Percentiles rank a stretch among this genome's conserved stretches.
These are phyloP conservation scores for Pimephales promelas DNA, from an alignment of 2,113 vertebrate genomes.

Conservation along the genomic window DNA sequence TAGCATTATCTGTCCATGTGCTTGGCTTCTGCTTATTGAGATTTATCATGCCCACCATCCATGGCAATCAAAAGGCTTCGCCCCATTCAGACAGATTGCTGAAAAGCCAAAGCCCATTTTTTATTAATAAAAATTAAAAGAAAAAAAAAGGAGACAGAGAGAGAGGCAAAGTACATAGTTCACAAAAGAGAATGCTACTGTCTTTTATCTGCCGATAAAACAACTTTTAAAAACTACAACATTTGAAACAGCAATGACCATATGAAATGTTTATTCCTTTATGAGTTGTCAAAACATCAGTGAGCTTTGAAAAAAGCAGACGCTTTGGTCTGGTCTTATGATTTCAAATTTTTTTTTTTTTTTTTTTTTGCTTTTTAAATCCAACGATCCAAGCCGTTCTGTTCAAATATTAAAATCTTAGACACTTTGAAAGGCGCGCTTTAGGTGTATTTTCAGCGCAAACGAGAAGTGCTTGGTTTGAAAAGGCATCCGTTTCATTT, in stretches of 20 bases:
- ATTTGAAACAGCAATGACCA: conserved; percentile 35
- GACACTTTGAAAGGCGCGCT: neutral
- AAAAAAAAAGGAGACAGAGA: neutral
- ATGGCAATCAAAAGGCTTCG: conserved; percentile 44
- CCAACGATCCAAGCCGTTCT: conserved; percentile 18
- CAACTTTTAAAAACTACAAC: neutral
- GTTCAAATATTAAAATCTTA: conserved; percentile 34
- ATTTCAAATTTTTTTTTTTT: neutral
- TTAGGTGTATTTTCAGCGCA: neutral
- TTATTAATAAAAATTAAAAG: conserved; percentile 44
- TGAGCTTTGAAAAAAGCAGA: neutral
- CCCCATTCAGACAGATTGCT: conserved; percentile 55
- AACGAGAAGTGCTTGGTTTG: conserved; percentile 2
- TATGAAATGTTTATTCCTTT: conserved; percentile 13
- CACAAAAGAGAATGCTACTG: conserved; percentile 8
- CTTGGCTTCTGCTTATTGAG: conserved; percentile 48
- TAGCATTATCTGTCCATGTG: conserved; percentile 54
- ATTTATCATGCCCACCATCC: conserved; percentile 48
- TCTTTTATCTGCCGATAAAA: conserved; percentile 41
- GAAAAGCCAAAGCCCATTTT: conserved; percentile 57
- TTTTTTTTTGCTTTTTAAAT: neutral
- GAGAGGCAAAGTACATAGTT: neutral
- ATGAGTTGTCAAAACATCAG: conserved; percentile 40
- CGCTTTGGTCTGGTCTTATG: neutral
- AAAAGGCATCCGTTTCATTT: conserved; percentile 18